These are phyloP conservation scores for Oplegnathus fasciatus DNA, from an alignment of 2,113 vertebrate genomes.

Conservation along the genomic window DNA sequence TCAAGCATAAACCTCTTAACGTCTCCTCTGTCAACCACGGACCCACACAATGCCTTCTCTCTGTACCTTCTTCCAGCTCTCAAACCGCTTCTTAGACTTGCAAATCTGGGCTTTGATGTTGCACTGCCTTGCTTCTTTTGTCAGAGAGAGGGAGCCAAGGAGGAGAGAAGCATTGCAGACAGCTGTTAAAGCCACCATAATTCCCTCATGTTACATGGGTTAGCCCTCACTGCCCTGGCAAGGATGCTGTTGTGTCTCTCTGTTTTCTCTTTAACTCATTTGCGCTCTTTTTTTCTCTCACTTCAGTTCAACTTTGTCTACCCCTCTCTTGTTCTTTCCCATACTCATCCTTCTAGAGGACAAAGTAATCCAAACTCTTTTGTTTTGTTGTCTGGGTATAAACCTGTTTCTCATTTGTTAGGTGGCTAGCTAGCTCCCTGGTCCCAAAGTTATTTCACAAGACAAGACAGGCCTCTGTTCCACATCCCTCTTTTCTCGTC, in stretches of 20 bases:
- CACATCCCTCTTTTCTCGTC: constrained; percentile 42
- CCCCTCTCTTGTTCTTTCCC: constrained; percentile 24
- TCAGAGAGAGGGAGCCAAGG: constrained; percentile 59
- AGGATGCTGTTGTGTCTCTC: constrained; percentile 63
- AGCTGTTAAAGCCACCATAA: constrained; percentile 74
- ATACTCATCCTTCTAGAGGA: constrained; percentile 41
- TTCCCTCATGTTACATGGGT: constrained; percentile 69
- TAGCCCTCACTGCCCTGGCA: constrained; percentile 68
- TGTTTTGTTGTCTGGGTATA: constrained; percentile 73
- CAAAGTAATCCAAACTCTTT: constrained; percentile 61
- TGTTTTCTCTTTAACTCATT: constrained; percentile 55
- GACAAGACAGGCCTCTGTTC: constrained; percentile 75
- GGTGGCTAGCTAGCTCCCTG: constrained; percentile 70
- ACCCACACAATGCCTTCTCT: constrained; percentile 73
- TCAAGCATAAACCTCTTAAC: constrained; percentile 73
- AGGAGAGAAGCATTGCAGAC: constrained; percentile 70
- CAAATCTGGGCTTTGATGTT: constrained; percentile 80
- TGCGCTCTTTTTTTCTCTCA: constrained; percentile 23
- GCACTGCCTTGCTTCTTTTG: constrained; percentile 71
- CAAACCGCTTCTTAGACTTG: constrained; percentile 80
- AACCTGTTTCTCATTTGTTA: constrained; percentile 81
- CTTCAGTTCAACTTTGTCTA: constrained; percentile 41
- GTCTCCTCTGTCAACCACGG: constrained; percentile 69
- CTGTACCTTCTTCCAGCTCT: constrained; percentile 73
- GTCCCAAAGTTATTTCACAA: constrained; percentile 66